Base-by-base conservation (phyloP, 1,140 invertebrate species). In the Conus betulinus region DNA sequence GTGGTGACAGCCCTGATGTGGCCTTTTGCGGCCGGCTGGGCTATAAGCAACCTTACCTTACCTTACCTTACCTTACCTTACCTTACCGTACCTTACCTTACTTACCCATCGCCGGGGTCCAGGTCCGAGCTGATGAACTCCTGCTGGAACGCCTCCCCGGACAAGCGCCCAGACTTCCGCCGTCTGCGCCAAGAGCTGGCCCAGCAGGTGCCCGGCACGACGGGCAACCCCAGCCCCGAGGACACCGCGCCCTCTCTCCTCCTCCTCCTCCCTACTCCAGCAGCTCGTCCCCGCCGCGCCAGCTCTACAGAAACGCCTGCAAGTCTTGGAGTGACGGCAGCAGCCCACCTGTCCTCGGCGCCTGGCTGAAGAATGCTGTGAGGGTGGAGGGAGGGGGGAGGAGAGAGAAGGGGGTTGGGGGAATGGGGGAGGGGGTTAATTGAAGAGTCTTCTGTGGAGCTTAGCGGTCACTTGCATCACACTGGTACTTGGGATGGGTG, bases 131-230 rank as follows among this genome's bases (percentile, higher is more conserved):
- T 99, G 57, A 99, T 99, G 98, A 96, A 97, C 88, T 95, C 96
- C 57, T 99, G 98, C 92, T 99, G 98, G 98, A 97, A 97, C 91
- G 97, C 97, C 92, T 97, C 97, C 91, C 96, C 97, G 1, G 95
- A 95, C 17, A 95, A 95, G 52, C 95, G 98, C 79, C 98, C 98
- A 23, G 97, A 97, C 87, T 99, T 99, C 95, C 95, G 97, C 7
- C 89, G 92, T 63, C 85, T 94, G 27, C 71, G 88, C 2, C 81
- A 90, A 11, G 90, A 92, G 71, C 90, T 94, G 20, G 85, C 20
- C 11, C 67, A 71, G 20, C 67, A 90, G 55, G 87, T 79, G 27
- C 93, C 92, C 74, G 87, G 89, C 10, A 76, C 87, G 15, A 84
- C 87, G 3, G 90, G 84, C 17, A 87, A 90, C 1, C 86, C 87